Conservation (phyloP, 2,888 invertebrate genomes). For the Napeogenes sylphis region DNA sequence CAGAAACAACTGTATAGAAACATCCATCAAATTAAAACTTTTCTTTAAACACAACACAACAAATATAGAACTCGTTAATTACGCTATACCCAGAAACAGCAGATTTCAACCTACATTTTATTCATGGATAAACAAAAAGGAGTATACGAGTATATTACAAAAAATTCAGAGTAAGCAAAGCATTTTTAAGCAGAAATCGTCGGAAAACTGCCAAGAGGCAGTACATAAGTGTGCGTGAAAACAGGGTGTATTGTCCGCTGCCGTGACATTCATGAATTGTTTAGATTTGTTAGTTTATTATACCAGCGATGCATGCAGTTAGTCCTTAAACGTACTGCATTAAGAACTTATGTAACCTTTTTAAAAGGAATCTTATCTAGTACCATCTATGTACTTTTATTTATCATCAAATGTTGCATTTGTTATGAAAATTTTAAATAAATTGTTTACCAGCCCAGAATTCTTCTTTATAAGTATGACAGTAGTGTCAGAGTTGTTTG, state of each 20-base stretch:
- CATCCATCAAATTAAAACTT: conserved; percentile 6
- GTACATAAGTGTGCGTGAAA: conserved; percentile 29
- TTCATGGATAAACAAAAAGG: conserved; percentile 22
- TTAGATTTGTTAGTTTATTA: conserved; percentile 5
- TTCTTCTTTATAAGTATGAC: no score
- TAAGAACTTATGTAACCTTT: no score
- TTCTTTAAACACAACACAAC: conserved; percentile 13
- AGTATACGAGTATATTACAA: conserved; percentile 19
- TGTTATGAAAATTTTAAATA: no score
- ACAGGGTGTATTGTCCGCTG: conserved; percentile 30
- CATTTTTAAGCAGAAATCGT: conserved; percentile 29
- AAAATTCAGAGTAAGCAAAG: conserved; percentile 29
- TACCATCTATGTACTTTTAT: background rate
- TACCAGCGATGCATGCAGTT: no score
- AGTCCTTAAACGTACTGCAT: no score
- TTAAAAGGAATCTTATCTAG: no score
- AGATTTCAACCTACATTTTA: conserved; percentile 26
- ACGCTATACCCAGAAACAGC: conserved; percentile 24
- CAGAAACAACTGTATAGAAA: background rate
- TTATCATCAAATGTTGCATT: background rate
- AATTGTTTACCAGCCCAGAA: no score
- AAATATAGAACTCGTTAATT: conserved; percentile 20
- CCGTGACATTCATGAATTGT: conserved; percentile 25
- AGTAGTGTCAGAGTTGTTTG: no score
- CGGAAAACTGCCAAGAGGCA: conserved; percentile 32